Evolutionary conservation across 1,140 invertebrate genomes (phyloP).

Genomic region (Ctenoplectra terminalis): DNA sequence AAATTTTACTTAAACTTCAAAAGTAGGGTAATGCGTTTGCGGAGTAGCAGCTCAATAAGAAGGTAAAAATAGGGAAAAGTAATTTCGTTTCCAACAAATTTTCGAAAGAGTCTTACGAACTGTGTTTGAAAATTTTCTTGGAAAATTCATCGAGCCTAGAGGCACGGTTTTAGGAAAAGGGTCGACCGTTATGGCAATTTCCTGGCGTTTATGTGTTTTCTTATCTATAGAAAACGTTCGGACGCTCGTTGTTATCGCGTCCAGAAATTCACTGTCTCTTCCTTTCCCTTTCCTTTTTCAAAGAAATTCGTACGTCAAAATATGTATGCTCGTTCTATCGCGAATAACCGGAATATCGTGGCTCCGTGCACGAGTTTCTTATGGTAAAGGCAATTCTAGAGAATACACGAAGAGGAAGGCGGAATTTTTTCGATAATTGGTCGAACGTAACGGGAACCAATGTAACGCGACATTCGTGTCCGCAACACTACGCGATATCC

Average conservation of each 20-base stretch:
- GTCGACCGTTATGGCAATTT: not conserved
- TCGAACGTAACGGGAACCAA: conserved; percentile 8
- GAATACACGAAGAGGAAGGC: conserved; percentile 17
- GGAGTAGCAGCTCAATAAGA: conserved; percentile 31
- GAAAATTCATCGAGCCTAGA: conserved; percentile 13
- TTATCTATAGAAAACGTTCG: not conserved
- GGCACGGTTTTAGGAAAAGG: not conserved
- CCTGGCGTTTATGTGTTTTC: not conserved
- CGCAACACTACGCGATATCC: not conserved
- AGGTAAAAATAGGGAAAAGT: conserved; percentile 19
- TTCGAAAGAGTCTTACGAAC: not conserved
- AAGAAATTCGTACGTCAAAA: no score
- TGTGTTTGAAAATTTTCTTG: conserved; percentile 16
- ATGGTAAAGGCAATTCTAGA: conserved; percentile 1
- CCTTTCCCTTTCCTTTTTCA: not conserved
- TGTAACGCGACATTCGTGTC: not conserved
- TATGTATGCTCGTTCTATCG: no score
- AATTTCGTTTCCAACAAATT: conserved; percentile 35
- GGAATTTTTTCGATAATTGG: conserved; percentile 30
- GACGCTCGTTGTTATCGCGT: not conserved
- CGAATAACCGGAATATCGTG: no score
- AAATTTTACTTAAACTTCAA: conserved; percentile 50
- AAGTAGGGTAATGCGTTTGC: conserved; percentile 51
- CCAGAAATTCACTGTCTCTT: not conserved
- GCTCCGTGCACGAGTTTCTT: conserved; percentile 1